Percentiles rank a stretch among this genome's conserved stretches.
phyloP scores from a whole-genome alignment of 2,888 invertebrate genomes.

The Anthoptus insignis region DNA sequence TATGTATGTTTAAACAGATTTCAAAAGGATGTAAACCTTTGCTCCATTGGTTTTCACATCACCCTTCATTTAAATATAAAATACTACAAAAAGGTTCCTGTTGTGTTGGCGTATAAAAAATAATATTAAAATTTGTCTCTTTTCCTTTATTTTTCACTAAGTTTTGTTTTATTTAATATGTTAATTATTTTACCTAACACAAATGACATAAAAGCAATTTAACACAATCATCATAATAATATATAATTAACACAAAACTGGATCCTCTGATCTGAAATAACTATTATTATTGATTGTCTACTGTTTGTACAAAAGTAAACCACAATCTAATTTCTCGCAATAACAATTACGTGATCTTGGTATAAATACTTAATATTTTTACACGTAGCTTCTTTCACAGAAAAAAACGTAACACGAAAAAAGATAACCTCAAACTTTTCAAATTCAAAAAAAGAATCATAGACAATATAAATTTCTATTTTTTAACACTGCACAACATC shows the following conservation, averaged over 20 bases:
- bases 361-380: constrained; percentile 9
- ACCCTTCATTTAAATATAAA: neutral
- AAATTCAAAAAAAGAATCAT: neutral
- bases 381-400: neutral
- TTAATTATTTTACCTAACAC: too few relatives aligned
- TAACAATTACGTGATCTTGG: constrained; percentile 6
- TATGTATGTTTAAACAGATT: constrained; percentile 63
- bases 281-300: neutral
- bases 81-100: too few relatives aligned
- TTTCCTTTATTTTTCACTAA: too few relatives aligned
- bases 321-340: constrained; percentile 1
- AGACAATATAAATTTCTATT: neutral
- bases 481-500: constrained; percentile 10
- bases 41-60: neutral
- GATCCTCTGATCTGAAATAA: neutral
- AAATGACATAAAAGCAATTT: too few relatives aligned
- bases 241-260: neutral
- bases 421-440: neutral
- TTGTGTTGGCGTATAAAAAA: too few relatives aligned
- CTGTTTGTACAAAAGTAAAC: neutral
- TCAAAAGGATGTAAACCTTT: constrained; percentile 44
- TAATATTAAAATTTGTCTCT: too few relatives aligned
- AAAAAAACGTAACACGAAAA: neutral
- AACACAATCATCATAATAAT: too few relatives aligned
- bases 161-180: too few relatives aligned